phyloP scores from a whole-genome alignment of 1,140 invertebrate genomes.

The Drosophila yakuba region DNA sequence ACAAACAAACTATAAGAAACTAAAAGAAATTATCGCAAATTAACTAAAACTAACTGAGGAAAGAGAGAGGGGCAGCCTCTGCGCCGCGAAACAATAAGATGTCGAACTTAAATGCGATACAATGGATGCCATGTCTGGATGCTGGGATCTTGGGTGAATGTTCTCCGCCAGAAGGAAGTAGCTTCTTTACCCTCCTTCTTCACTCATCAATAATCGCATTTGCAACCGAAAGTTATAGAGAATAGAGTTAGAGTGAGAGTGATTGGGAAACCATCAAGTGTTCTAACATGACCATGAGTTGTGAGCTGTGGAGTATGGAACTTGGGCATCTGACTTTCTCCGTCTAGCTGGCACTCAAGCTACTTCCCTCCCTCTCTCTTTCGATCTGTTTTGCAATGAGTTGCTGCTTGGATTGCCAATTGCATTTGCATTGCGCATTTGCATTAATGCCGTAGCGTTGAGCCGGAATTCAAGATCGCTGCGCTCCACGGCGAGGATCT shows the following conservation, averaged over 20 bases:
- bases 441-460: conserved; percentile 32
- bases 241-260: too few species aligned
- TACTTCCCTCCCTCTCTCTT: conserved; percentile 8
- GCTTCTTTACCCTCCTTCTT: too few species aligned
- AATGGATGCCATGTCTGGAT: too few species aligned
- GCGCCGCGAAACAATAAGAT: background rate
- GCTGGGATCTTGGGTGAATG: too few species aligned
- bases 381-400: conserved; percentile 5
- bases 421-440: conserved; percentile 11
- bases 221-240: too few species aligned
- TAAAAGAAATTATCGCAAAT: conserved; percentile 28
- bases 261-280: too few species aligned
- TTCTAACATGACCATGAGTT: too few species aligned
- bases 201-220: too few species aligned
- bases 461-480: conserved; percentile 18
- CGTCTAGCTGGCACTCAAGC: background rate
- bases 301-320: too few species aligned
- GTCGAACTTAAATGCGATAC: background rate
- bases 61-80: conserved; percentile 4
- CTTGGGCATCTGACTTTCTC: background rate
- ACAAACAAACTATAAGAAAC: conserved; percentile 46
- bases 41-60: conserved; percentile 27
- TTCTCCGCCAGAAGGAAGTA: too few species aligned
- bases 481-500: background rate
- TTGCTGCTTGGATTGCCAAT: conserved; percentile 8